Evolutionary conservation across 2,797 vertebrate species (phyloP), one percentile per base, ranked within the genome.

Genomic region (Urocyon cinereoargenteus): DNA sequence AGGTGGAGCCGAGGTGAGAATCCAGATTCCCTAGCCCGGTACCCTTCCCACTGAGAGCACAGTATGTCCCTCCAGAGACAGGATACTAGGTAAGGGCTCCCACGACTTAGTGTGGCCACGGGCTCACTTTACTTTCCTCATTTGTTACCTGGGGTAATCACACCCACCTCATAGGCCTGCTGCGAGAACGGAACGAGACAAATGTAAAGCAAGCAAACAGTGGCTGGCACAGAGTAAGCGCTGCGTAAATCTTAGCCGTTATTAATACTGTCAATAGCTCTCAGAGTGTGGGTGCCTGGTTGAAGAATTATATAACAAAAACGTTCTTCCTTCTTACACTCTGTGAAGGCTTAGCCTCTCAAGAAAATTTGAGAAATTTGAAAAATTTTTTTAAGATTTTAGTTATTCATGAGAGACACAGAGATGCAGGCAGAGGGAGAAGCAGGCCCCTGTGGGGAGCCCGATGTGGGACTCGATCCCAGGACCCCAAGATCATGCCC

Each of bases 251-350:
- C 0, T n/a, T 36, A 31, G 12, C 68, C 34, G 0, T 40, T 5
- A 3, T 2, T 14, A 26, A 34, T 15, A 28, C 53, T 53, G 21
- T 31, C 2, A 1, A 16, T 36, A 72, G 57, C 51, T 31, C 61
- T 68, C 31, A 22, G 51, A 57, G 34, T 21, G 40, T 73, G 31
- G 55, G 72, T 22, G 53, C 26, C 75, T 85, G 9, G 19, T 31
- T 81, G 78, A 94, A 81, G 79, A 95, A 61, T 66, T 73, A 5
- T 1, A 4, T 85, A 75, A 90, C 19, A 95, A 49, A 61, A 11
- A 45, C 75, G 13, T 82, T 91, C 73, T 62, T 90, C 93, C 21
- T 90, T 57, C 62, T 70, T 93, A n/a, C 73, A n/a, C 40, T 84
- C 57, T 86, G 0, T 64, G 31, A 96, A 95, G 22, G 45, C 59